Percentiles rank a stretch among this genome's conserved stretches.
These are phyloP conservation scores for Steinernema hermaphroditum DNA, from an alignment of 2,888 invertebrate species.

Conservation along the genomic window DNA sequence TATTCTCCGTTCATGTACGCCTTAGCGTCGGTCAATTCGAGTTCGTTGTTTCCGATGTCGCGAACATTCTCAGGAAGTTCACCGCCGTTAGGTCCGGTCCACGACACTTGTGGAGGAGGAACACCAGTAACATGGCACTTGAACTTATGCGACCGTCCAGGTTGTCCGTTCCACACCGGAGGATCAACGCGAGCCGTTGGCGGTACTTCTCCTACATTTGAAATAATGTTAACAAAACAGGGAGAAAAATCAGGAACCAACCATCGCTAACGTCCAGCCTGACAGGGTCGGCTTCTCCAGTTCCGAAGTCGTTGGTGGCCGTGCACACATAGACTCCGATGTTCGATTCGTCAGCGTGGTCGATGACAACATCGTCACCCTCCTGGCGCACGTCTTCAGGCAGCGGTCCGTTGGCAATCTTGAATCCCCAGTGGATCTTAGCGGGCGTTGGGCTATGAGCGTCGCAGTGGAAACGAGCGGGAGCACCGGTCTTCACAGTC, in stretches of 20 bases:
- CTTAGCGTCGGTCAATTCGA: slow-evolving; percentile 45
- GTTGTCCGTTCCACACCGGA: slow-evolving; percentile 64
- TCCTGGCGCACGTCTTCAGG: slow-evolving; percentile 55
- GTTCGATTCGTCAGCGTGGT: slow-evolving; percentile 49
- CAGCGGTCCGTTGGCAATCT: slow-evolving; percentile 47
- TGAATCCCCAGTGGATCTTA: slow-evolving; percentile 55
- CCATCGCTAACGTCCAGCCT: slow-evolving; percentile 58
- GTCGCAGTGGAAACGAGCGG: slow-evolving; percentile 63
- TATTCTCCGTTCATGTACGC: slow-evolving; percentile 57
- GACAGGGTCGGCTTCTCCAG: slow-evolving; percentile 57
- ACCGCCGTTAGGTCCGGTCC: slow-evolving; percentile 62
- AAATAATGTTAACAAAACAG: slow-evolving; percentile 26
- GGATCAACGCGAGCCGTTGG: slow-evolving; percentile 65
- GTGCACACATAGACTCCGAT: slow-evolving; percentile 61
- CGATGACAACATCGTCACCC: slow-evolving; percentile 59
- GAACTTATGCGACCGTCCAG: slow-evolving; percentile 64
- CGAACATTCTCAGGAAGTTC: slow-evolving; percentile 64
- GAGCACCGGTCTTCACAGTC: slow-evolving; percentile 54
- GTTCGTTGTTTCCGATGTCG: slow-evolving; percentile 59
- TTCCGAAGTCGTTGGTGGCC: slow-evolving; percentile 61
- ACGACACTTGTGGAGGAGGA: slow-evolving; percentile 59
- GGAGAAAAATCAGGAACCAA: slow-evolving; percentile 42
- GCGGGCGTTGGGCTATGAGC: slow-evolving; percentile 59
- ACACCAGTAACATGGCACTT: slow-evolving; percentile 59
- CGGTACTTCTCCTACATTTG: slow-evolving; percentile 58